A percentile compares a stretch with the other conserved stretches of the same genome.
Evolutionary conservation across 2,797 vertebrate genomes (phyloP).

Genomic region (Onychomys torridus): DNA sequence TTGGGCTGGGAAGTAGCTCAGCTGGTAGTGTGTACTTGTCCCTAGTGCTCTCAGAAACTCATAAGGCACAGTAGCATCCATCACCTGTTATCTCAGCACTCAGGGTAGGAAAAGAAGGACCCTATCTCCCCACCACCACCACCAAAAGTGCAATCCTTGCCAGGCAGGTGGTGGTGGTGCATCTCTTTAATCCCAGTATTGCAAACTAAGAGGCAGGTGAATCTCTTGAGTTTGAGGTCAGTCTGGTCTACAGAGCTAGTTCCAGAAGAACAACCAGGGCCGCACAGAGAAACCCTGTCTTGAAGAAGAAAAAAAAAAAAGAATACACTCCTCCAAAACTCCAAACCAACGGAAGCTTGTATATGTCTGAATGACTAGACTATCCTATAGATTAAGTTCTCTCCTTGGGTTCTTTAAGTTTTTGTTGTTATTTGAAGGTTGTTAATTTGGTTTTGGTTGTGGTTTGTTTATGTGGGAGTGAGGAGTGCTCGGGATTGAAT

Average conservation of each 20-base stretch:
- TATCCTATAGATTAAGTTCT: conserved; percentile 27
- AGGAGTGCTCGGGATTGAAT: not conserved
- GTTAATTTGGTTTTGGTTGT: not conserved
- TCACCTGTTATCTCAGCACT: not conserved
- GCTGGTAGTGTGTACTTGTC: not conserved
- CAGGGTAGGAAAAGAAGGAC: not conserved
- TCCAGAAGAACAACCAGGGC: not conserved
- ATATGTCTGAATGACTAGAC: conserved; percentile 38
- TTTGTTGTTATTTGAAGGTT: not conserved
- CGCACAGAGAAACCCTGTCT: not conserved
- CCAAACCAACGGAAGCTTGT: not conserved
- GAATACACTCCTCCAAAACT: not conserved
- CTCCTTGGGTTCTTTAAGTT: not conserved
- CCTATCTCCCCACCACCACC: not conserved
- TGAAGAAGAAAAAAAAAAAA: not conserved
- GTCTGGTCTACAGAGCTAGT: not conserved
- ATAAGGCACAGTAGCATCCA: too few relatives aligned
- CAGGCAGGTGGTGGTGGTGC: not conserved
- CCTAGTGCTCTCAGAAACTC: not conserved
- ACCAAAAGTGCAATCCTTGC: not conserved
- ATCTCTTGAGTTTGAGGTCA: not conserved
- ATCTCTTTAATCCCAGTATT: not conserved
- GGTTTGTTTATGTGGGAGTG: not conserved
- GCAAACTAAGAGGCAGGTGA: not conserved
- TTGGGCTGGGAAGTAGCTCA: not conserved